phyloP scores from a whole-genome alignment of 2,797 vertebrate species.

The Mus minutoides region DNA sequence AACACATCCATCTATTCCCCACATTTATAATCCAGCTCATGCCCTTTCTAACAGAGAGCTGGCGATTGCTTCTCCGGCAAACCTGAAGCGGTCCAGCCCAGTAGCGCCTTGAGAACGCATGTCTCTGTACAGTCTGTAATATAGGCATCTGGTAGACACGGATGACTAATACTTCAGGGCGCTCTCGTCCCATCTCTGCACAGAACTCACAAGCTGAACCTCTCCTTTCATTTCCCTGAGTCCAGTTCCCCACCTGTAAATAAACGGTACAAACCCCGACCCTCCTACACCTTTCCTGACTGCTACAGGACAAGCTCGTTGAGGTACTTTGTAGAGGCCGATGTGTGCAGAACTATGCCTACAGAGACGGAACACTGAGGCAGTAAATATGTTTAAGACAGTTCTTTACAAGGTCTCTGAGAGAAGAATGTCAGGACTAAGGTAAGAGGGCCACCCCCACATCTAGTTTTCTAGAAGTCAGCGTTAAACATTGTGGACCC shows the following conservation, averaged over 20 bases:
- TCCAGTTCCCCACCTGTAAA: background rate
- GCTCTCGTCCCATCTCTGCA: background rate
- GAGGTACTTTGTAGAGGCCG: slow-evolving; percentile 13
- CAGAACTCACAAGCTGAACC: background rate
- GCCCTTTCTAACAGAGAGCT: background rate
- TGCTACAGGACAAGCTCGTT: background rate
- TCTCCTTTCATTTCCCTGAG: background rate
- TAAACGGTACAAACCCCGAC: background rate
- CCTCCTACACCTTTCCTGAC: background rate
- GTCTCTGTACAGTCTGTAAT: background rate
- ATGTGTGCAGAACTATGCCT: slow-evolving; percentile 15
- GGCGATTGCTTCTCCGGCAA: background rate
- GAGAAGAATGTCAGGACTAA: slow-evolving; percentile 12
- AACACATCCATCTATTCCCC: background rate
- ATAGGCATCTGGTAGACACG: background rate
- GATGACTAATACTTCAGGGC: background rate
- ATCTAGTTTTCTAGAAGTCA: background rate
- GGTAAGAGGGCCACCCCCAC: background rate
- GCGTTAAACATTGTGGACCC: background rate
- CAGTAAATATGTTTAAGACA: slow-evolving; percentile 4
- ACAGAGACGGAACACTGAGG: background rate
- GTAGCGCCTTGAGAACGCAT: background rate
- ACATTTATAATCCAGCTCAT: background rate
- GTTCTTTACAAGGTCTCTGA: background rate
- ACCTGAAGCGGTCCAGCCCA: background rate